Evolutionary conservation across 2,113 vertebrate genomes (phyloP).

Genomic region (Notarius lentiginosus): DNA sequence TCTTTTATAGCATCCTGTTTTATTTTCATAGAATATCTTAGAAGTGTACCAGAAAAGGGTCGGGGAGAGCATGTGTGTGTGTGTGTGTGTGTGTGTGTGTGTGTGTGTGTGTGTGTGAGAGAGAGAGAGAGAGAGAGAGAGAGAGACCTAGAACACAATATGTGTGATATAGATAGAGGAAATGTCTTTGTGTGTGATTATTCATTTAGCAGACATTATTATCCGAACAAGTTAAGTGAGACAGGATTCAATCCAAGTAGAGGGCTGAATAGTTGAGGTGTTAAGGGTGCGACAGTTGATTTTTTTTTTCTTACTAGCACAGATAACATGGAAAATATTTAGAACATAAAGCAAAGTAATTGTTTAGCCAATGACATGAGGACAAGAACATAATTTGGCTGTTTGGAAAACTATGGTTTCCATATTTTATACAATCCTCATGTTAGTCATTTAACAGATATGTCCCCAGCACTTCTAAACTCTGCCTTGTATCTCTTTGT

Average conservation of each 20-base stretch:
- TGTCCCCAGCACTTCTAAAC: not conserved
- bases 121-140: no score
- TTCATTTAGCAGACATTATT: not conserved
- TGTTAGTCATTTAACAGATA: not conserved
- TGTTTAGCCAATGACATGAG: not conserved
- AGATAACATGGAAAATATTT: not conserved
- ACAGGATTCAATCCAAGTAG: not conserved
- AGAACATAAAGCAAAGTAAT: not conserved
- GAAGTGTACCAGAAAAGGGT: slow-evolving; percentile 9
- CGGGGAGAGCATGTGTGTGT: not conserved
- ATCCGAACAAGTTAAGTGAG: not conserved
- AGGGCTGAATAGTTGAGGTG: not conserved
- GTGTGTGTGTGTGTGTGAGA: not conserved
- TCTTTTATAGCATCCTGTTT: slow-evolving; percentile 18
- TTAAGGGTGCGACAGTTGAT: not conserved
- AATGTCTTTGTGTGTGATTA: not conserved
- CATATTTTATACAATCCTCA: not conserved
- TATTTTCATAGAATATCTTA: slow-evolving; percentile 23
- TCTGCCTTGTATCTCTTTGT: not conserved
- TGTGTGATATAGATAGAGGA: not conserved
- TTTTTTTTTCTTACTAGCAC: not conserved
- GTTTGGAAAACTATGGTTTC: not conserved
- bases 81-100: not conserved
- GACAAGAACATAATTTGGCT: slow-evolving; percentile 7
- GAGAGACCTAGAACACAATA: not conserved